Percentiles rank a stretch among this genome's conserved stretches.
phyloP scores from a whole-genome alignment of 2,113 vertebrate genomes.

The Ophthalmotilapia sp. region DNA sequence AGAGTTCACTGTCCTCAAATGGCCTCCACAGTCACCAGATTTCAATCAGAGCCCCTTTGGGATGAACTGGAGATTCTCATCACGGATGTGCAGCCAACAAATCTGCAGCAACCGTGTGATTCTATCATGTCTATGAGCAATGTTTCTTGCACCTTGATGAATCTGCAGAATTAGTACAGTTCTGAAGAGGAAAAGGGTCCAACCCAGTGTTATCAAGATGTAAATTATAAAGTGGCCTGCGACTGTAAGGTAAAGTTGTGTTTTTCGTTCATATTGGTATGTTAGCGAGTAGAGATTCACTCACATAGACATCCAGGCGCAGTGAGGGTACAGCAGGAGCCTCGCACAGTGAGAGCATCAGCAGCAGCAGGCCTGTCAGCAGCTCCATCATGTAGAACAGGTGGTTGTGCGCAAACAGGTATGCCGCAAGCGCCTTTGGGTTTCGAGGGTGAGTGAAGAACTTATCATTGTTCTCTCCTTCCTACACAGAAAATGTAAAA shows the following conservation, averaged over 20 bases:
- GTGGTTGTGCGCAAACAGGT: conserved; percentile 97
- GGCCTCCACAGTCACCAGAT: background rate
- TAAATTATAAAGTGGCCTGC: background rate
- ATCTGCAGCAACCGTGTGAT: background rate
- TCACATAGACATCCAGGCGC: conserved; percentile 89
- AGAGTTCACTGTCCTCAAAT: background rate
- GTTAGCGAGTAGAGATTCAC: conserved; percentile 19
- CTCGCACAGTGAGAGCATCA: conserved; percentile 93
- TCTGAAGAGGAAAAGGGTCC: background rate
- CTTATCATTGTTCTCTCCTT: conserved; percentile 98
- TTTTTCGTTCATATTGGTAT: background rate
- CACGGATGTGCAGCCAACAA: background rate
- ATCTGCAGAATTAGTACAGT: background rate
- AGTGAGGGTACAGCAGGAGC: conserved; percentile 90
- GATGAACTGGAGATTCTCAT: background rate
- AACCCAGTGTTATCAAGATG: background rate
- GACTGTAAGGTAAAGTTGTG: background rate
- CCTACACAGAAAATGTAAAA: conserved; percentile 68
- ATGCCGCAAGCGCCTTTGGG: conserved; percentile 85
- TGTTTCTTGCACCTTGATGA: background rate
- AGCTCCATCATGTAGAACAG: conserved; percentile 98
- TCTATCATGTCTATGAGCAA: background rate
- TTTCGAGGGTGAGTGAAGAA: conserved; percentile 96
- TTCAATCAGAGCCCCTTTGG: background rate
- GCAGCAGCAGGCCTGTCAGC: conserved; percentile 81